Percentiles rank a stretch among this genome's conserved stretches.
Conservation (phyloP, 2,888 invertebrate species). For the Formica aserva region DNA sequence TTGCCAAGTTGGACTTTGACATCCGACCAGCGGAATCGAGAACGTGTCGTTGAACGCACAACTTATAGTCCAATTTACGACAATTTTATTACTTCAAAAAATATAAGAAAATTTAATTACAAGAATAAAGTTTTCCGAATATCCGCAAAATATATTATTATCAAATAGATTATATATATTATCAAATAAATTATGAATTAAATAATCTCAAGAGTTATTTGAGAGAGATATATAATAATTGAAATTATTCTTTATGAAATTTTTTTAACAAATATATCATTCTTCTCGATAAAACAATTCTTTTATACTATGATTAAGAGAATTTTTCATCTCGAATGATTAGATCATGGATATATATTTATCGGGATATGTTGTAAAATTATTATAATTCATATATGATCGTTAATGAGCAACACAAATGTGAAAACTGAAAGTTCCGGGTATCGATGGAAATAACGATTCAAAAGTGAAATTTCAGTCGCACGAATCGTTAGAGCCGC, state of each 20-base stretch:
- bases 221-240: neutral
- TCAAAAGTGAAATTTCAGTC: neutral
- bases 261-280: neutral
- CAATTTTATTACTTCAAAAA: slow-evolving; percentile 16
- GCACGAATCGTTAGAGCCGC: slow-evolving; percentile 64
- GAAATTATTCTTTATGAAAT: slow-evolving; percentile 1
- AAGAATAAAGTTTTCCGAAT: neutral
- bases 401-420: neutral
- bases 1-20: slow-evolving; percentile 64
- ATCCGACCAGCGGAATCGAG: slow-evolving; percentile 38
- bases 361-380: neutral
- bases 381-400: neutral
- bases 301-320: neutral
- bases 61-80: neutral
- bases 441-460: neutral
- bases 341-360: neutral
- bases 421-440: neutral
- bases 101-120: slow-evolving; percentile 18
- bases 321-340: neutral
- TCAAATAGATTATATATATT: too few species aligned
- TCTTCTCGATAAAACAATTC: neutral
- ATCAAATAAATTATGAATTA: neutral
- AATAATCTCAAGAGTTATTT: neutral
- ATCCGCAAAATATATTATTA: neutral
- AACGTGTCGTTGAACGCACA: neutral